Evolutionary conservation across 2,888 invertebrate genomes (phyloP).

Genomic region (Tinea pellionella): DNA sequence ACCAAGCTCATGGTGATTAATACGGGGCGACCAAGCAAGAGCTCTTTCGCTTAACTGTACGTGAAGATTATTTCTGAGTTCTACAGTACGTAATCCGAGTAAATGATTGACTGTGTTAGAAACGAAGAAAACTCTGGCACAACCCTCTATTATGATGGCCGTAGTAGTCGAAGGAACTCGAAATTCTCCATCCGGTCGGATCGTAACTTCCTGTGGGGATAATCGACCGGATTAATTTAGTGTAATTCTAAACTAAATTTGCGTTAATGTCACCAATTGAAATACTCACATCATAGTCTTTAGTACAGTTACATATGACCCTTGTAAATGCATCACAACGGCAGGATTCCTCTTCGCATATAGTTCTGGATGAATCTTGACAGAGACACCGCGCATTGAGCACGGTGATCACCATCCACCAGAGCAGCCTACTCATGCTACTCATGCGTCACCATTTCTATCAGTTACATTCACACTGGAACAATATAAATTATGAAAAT

Average conservation of each 20-base stretch:
- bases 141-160: conserved; percentile 75
- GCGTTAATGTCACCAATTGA: not conserved
- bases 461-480: conserved; percentile 28
- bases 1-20: conserved; percentile 73
- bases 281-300: conserved; percentile 47
- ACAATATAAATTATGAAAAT: conserved; percentile 16
- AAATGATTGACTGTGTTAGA: conserved; percentile 71
- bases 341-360: conserved; percentile 67
- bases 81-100: conserved; percentile 71
- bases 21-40: conserved; percentile 70
- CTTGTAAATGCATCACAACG: conserved; percentile 68
- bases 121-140: conserved; percentile 71
- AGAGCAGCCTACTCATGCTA: conserved; percentile 44
- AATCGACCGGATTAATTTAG: not conserved
- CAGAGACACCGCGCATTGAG: conserved; percentile 34
- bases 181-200: conserved; percentile 68
- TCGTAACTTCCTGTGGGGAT: conserved; percentile 68
- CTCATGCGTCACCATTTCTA: conserved; percentile 55
- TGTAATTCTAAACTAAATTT: not conserved
- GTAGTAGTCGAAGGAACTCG: conserved; percentile 62
- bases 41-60: conserved; percentile 73
- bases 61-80: conserved; percentile 71
- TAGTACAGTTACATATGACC: conserved; percentile 68
- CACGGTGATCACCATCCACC: conserved; percentile 42
- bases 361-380: conserved; percentile 40